A percentile compares a stretch with the other conserved stretches of the same genome.
Evolutionary conservation across 2,888 invertebrate species (phyloP).

Genomic region (Polymixis lichenea): DNA sequence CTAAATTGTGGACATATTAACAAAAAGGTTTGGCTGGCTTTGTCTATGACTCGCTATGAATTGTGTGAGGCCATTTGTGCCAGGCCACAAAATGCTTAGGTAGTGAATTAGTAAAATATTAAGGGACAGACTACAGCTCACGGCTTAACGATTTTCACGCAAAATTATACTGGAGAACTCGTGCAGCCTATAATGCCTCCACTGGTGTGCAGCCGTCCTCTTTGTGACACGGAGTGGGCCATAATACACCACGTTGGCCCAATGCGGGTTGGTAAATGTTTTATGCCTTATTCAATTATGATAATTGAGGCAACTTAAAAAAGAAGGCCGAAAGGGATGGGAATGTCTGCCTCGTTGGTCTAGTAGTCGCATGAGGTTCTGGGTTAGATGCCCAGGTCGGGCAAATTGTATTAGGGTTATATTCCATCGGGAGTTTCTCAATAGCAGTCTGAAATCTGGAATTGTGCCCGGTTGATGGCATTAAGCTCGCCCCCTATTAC

Average conservation of each 20-base stretch:
- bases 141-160: conserved; percentile 46
- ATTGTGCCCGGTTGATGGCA: too few species aligned
- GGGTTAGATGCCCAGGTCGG: not conserved
- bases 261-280: not conserved
- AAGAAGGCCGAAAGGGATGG: not conserved
- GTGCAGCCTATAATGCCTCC: too few species aligned
- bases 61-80: not conserved
- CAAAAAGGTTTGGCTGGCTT: not conserved
- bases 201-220: not conserved
- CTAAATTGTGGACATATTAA: not conserved
- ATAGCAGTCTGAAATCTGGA: not conserved
- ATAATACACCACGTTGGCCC: not conserved
- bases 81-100: conserved; percentile 34
- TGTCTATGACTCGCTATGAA: not conserved
- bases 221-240: not conserved
- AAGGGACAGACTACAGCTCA: conserved; percentile 26
- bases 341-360: too few species aligned
- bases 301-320: not conserved
- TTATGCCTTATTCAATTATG: not conserved
- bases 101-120: conserved; percentile 52
- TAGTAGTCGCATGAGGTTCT: not conserved
- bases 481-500: not conserved
- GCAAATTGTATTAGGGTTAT: too few species aligned
- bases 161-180: conserved; percentile 33
- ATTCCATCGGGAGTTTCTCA: not conserved